Base-by-base conservation (phyloP, 2,113 vertebrate species). In the Eurystomus gularis region DNA sequence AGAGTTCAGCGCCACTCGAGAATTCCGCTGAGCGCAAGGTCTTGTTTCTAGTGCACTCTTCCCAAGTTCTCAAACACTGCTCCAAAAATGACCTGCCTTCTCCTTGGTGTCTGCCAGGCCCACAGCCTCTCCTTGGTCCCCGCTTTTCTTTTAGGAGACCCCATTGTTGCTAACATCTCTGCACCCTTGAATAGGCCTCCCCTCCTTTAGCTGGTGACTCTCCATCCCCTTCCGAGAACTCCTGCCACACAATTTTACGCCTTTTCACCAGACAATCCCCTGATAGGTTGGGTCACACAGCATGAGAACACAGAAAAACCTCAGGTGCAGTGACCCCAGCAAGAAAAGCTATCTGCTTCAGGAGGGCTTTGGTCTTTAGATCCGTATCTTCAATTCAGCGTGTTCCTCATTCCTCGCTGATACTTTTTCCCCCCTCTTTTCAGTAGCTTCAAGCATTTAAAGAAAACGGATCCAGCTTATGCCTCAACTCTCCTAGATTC, bases 381-480 rank as follows among this genome's bases (percentile, higher is more conserved):
- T 92, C 20, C 4, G 0, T 93, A 96, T 96, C 94, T 95, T 68
- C 57, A 71, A 14, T 17, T 39, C 21, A 66, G 33, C 0, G 0
- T 94, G 82, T 92, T 94, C 88, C 93, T 97, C 95, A 91, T 95
- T 95, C 91, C 82, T 93, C 75, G 52, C 69, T 33, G 68, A 94
- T 60, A 64, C 29, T 13, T 83, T 25, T 17, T 6, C 5, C 46
- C n/a, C 20, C 31, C 35, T 58, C 42, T 73, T 64, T 54, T 62
- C 64, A 90, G 64, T 33, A 94, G 80, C 79, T 91, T 93, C 64
- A 90, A 88, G 35, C 15, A 39, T 25, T 88, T 65, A 65, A 76
- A 90, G 35, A 39, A 71, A 93, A 84, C 6, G 0, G 44, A 80
- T 42, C 42, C 60, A 81, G 71, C 35, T 44, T 39, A 35, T 44